Evolutionary conservation across 2,113 vertebrate genomes (phyloP).

Genomic region (Prietella phreatophila): DNA sequence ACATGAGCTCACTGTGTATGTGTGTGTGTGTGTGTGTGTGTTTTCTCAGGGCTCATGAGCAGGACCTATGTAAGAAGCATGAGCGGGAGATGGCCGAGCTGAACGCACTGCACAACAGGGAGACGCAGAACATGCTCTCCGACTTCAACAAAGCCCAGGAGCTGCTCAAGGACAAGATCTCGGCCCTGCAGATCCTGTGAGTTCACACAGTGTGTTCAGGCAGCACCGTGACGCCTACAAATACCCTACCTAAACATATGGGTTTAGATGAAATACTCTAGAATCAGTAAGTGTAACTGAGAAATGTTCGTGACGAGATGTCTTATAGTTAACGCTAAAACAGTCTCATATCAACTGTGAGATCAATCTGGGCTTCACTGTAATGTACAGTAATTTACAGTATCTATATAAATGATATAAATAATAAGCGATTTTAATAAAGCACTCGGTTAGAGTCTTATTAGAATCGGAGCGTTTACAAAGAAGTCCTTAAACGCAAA

Average conservation of each 20-base stretch:
- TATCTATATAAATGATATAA: neutral
- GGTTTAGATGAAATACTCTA: neutral
- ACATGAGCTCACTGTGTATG: conserved; percentile 1
- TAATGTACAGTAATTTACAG: neutral
- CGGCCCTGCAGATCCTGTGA: conserved; percentile 95
- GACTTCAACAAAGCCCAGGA: conserved; percentile 99
- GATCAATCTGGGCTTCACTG: neutral
- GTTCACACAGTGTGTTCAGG: conserved; percentile 58
- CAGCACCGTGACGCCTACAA: neutral
- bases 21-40: conserved; percentile 27
- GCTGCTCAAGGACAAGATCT: conserved; percentile 98
- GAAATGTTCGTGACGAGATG: neutral
- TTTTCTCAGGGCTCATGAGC: conserved; percentile 85
- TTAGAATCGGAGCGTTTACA: neutral
- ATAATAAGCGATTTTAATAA: neutral
- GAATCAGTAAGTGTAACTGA: neutral
- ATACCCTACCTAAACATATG: neutral
- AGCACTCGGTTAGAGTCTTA: neutral
- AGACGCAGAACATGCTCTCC: conserved; percentile 94
- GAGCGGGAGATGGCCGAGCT: conserved; percentile 88
- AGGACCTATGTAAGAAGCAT: conserved; percentile 95
- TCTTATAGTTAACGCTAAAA: neutral
- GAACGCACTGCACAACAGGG: conserved; percentile 86
- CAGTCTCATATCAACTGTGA: neutral
- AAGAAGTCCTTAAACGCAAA: neutral